Base-by-base conservation (phyloP, 2,113 vertebrate genomes). In the Vulpes ferrilata region DNA sequence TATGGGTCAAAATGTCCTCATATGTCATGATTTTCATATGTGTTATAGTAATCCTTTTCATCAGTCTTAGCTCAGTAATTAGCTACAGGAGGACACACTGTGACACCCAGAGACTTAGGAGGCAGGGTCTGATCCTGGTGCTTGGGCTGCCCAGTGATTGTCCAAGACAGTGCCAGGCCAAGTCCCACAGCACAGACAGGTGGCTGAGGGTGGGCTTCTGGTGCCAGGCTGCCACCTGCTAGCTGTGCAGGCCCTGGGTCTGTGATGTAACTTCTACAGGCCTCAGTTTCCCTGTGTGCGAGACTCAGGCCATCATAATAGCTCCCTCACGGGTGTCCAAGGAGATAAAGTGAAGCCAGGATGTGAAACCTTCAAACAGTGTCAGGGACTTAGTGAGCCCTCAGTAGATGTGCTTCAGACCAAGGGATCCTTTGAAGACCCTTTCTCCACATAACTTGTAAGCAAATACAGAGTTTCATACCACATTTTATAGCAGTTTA, bases 231-330 rank as follows among this genome's bases (percentile, higher is more conserved):
- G 25, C 60, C 27, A n/a, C 30, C 65, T 23, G 3, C 13, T 25
- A 11, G 59, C 65, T 73, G 0, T 3, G 27, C 38, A 60, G 55
- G 1, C 27, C 32, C 35, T 19, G 0, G 8, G 16, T 4, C 2
- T 5, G 38, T 4, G 69, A 5, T 10, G 3, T 19, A 22, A 9
- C 17, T 53, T 32, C 79, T 32, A 7, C 3, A 30, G 62, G n/a
- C 17, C 30, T 48, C 71, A 25, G 38, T 27, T 55, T 62, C 64
- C 10, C 17, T 22, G 8, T 69, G 12, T n/a, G 7, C 51, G n/a
- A 62, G 62, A 67, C 53, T 62, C 51, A 19, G 17, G 67, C 16
- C 32, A 17, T 51, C 53, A 60, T 38, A 23, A 80, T 1, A 27
- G 51, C n/a, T 55, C n/a, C 19, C 22, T 73, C 5, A 17, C 0